phyloP scores from a whole-genome alignment of 2,888 invertebrate genomes.

The Tachina fera region DNA sequence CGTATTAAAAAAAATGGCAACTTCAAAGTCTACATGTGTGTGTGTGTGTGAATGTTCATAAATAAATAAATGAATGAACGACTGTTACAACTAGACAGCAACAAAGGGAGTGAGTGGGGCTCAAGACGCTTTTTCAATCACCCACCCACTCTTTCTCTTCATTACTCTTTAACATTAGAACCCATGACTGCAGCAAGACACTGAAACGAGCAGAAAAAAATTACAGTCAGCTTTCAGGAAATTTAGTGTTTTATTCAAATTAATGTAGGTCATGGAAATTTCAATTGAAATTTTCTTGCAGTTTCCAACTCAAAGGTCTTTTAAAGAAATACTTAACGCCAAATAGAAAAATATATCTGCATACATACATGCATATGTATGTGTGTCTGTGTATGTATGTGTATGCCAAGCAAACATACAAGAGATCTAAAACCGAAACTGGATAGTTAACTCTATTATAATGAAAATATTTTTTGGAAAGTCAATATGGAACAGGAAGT shows the following conservation, averaged over 20 bases:
- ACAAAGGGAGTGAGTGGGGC: slow-evolving; percentile 60
- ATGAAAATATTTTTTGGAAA: slow-evolving; percentile 54
- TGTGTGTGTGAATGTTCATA: slow-evolving; percentile 22
- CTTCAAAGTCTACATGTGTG: slow-evolving; percentile 14
- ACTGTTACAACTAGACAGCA: slow-evolving; percentile 23
- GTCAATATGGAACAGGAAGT: slow-evolving; percentile 69
- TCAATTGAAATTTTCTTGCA: slow-evolving; percentile 49
- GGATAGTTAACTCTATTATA: slow-evolving; percentile 29
- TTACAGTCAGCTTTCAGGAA: slow-evolving; percentile 21
- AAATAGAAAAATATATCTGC: slow-evolving; percentile 16
- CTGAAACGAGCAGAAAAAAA: slow-evolving; percentile 29
- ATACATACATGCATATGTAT: too few species aligned
- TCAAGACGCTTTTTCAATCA: slow-evolving; percentile 60
- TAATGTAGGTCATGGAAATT: slow-evolving; percentile 67
- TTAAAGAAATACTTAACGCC: slow-evolving; percentile 54
- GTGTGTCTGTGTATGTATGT: too few species aligned
- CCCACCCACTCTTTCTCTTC: slow-evolving; percentile 67
- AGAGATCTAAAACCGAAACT: slow-evolving; percentile 44
- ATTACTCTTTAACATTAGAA: slow-evolving; percentile 25
- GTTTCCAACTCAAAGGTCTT: slow-evolving; percentile 54
- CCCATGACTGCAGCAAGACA: slow-evolving; percentile 20
- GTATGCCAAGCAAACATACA: background rate
- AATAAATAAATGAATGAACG: slow-evolving; percentile 31
- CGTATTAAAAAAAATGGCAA: slow-evolving; percentile 36
- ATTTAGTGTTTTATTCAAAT: slow-evolving; percentile 67